Evolutionary conservation across 2,113 vertebrate species (phyloP).

Genomic region (Brachionichthys hirsutus): DNA sequence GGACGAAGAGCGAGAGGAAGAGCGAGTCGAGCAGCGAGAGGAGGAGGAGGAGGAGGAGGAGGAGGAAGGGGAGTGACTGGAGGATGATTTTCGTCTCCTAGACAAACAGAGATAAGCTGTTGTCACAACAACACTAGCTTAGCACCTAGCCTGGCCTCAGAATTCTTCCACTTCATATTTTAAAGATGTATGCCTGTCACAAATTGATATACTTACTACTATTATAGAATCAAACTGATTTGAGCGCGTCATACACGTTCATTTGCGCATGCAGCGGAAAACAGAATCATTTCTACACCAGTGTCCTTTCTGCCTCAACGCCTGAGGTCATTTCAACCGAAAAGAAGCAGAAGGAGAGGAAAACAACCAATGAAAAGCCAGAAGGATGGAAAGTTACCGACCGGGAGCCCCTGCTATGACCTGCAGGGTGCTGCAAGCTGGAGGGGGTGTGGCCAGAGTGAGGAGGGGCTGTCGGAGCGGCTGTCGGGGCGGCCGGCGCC

Average conservation of each 20-base stretch:
- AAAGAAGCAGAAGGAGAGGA: constrained; percentile 53
- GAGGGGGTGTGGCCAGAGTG: constrained; percentile 74
- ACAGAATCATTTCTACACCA: constrained; percentile 26
- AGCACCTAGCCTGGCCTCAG: constrained; percentile 39
- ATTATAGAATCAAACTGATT: background rate
- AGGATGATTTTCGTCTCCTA: constrained; percentile 79
- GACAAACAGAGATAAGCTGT: constrained; percentile 53
- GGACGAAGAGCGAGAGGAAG: constrained; percentile 83
- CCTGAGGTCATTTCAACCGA: constrained; percentile 45
- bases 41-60: constrained; percentile 82
- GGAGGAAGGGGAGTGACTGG: constrained; percentile 75
- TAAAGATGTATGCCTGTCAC: background rate
- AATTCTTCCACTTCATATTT: constrained; percentile 11
- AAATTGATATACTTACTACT: background rate
- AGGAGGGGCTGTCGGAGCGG: constrained; percentile 61
- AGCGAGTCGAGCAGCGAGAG: constrained; percentile 80
- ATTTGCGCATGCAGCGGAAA: constrained; percentile 25
- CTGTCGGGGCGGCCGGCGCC: constrained; percentile 54
- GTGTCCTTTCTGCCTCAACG: constrained; percentile 39
- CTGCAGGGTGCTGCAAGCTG: constrained; percentile 80
- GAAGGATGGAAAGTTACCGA: constrained; percentile 88
- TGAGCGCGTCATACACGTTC: background rate
- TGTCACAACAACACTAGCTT: constrained; percentile 30
- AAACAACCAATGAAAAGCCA: constrained; percentile 75
- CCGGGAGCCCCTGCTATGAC: constrained; percentile 94